A percentile compares a stretch with the other conserved stretches of the same genome.
Evolutionary conservation across 1,140 invertebrate genomes (phyloP).

Genomic region (Probaryconus sp.): DNA sequence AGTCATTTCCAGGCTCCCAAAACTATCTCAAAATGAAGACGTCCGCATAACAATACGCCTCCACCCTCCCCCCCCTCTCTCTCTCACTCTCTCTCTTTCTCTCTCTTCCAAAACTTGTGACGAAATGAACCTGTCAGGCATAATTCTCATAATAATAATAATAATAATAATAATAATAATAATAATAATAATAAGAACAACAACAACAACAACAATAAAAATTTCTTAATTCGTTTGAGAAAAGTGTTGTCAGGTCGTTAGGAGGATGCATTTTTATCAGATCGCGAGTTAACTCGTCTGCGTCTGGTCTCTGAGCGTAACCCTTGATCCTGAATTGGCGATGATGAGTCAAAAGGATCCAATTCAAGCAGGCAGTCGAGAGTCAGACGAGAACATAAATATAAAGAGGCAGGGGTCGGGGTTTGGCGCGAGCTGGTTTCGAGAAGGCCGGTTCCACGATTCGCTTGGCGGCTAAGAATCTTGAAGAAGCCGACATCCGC

Average conservation of each 20-base stretch:
- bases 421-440: conserved; percentile 30
- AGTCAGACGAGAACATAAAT: conserved; percentile 1
- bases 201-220: conserved; percentile 4
- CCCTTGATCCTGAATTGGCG: conserved; percentile 42
- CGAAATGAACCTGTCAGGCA: too few species aligned
- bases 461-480: conserved; percentile 13
- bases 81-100: too few species aligned
- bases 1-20: too few species aligned
- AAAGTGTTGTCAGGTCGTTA: conserved; percentile 27
- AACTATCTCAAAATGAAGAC: too few species aligned
- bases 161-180: too few species aligned
- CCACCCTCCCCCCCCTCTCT: too few species aligned
- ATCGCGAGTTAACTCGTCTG: conserved; percentile 20
- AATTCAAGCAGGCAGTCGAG: conserved; percentile 20
- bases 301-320: conserved; percentile 3
- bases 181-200: too few species aligned
- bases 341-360: conserved; percentile 48
- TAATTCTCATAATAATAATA: too few species aligned
- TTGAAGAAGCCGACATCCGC: conserved; percentile 48
- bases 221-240: conserved; percentile 20
- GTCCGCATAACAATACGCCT: too few species aligned
- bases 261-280: conserved; percentile 39
- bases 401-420: neutral
- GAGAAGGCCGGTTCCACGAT: conserved; percentile 50
- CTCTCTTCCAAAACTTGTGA: too few species aligned